Base-by-base conservation (phyloP, 1,140 invertebrate species). In the Caenorhabditis briggsae region DNA sequence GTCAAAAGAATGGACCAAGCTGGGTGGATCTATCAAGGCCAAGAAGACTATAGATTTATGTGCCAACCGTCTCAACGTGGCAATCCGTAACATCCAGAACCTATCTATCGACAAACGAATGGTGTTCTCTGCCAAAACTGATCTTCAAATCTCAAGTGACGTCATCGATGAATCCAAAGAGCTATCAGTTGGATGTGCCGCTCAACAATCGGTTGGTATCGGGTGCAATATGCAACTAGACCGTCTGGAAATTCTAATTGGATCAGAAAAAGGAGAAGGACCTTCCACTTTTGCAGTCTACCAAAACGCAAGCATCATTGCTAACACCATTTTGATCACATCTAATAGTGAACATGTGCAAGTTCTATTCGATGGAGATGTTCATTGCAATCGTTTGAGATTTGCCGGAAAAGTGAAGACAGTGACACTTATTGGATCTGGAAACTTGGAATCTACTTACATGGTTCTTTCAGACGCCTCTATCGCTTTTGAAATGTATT, bases 111-210 rank as follows among this genome's bases (percentile, higher is more conserved):
- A 85, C 20, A 65, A 85, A 78, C 53, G 58, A 14, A 50, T 85
- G 0, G 61, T 65, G 1, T 85, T 85, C 65, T 85, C 84, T 20
- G 84, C 84, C 53, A 85, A 78, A 85, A 74, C 61, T 11, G 84
- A 85, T 85, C 84, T 85, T 18, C 12, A 74, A 14, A 64, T 85
- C 12, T 85, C 84, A 6, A 70, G 61, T 53, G 84, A 64, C 11
- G 84, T 85, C 14, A 53, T 58, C n/a, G 84, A 85, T 78, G 84
- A 85, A 41, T 70, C 46, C 64, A 70, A 65, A 33, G 46, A 65
- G 18, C 50, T 85, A 9, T 64, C 84, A n/a, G 55, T 85, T 7
- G 84, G 84, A 20, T 58, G 53, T 53, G 84, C 84, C 0, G 84
- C 84, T 9, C 84, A 85, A 48, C 53, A 78, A 33, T 59, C 61